These are phyloP conservation scores for Hippopotamyrus pictus DNA, from an alignment of 2,797 vertebrate genomes.

Conservation along the genomic window DNA sequence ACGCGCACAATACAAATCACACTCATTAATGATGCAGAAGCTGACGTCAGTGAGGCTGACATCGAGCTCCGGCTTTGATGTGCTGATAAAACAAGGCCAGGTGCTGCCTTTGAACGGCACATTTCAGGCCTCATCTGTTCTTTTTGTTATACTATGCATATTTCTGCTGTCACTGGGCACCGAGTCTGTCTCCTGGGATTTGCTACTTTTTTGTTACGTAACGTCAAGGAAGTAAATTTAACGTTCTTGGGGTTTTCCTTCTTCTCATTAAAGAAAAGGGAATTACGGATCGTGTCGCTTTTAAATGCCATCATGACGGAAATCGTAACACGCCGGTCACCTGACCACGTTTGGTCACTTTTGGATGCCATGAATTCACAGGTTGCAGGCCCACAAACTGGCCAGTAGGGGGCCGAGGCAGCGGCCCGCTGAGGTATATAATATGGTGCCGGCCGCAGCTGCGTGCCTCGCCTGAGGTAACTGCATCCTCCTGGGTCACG, in stretches of 20 bases:
- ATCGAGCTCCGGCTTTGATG: background rate
- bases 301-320: background rate
- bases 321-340: background rate
- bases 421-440: background rate
- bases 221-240: background rate
- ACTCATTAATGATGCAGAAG: slow-evolving; percentile 16
- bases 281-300: background rate
- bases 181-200: background rate
- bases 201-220: background rate
- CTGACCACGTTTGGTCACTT: background rate
- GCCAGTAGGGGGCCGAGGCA: background rate
- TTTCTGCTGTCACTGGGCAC: background rate
- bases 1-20: background rate
- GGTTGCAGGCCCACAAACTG: background rate
- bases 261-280: background rate
- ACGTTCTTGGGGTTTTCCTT: background rate
- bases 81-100: background rate
- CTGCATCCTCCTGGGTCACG: background rate
- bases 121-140: background rate
- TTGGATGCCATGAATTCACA: background rate
- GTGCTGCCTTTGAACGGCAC: background rate
- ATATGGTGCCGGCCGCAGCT: background rate
- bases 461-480: background rate
- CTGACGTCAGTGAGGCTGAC: background rate
- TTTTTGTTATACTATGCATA: background rate